Evolutionary conservation across 2,888 invertebrate genomes (phyloP).

Genomic region (Agrypnus murinus): DNA sequence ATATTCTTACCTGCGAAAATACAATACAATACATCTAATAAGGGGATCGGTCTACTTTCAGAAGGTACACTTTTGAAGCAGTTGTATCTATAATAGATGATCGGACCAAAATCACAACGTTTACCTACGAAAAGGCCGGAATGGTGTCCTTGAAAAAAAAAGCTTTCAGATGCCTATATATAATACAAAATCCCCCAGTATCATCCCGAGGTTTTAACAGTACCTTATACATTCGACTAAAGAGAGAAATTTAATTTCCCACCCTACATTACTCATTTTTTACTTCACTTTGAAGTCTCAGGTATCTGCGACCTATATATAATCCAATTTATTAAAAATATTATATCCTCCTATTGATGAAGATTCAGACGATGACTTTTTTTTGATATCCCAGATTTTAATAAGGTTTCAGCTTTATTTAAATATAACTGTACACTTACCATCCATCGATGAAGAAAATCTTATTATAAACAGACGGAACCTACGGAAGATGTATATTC

Average conservation of each 20-base stretch:
- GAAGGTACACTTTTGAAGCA: no score
- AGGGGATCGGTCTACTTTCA: no score
- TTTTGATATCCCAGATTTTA: no score
- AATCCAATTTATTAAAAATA: not conserved
- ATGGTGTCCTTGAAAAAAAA: not conserved
- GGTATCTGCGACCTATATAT: conserved; percentile 19
- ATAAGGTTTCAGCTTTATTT: no score
- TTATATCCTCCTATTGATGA: no score
- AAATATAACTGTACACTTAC: no score
- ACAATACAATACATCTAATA: no score
- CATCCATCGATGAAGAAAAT: no score
- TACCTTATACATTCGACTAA: not conserved
- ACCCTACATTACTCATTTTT: conserved; percentile 20
- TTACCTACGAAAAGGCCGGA: conserved; percentile 8
- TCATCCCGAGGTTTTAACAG: conserved; percentile 1
- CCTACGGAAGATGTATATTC: conserved; percentile 14
- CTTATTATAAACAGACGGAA: not conserved
- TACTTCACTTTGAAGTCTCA: not conserved
- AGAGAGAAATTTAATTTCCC: conserved; percentile 22
- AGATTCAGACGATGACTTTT: no score
- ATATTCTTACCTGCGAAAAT: no score
- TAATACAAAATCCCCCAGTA: not conserved
- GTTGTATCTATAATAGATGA: no score
- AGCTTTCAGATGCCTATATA: not conserved
- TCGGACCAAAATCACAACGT: not conserved